A percentile compares a stretch with the other conserved stretches of the same genome.
phyloP scores from a whole-genome alignment of 2,888 invertebrate genomes.

The Ennomos quercinarius region DNA sequence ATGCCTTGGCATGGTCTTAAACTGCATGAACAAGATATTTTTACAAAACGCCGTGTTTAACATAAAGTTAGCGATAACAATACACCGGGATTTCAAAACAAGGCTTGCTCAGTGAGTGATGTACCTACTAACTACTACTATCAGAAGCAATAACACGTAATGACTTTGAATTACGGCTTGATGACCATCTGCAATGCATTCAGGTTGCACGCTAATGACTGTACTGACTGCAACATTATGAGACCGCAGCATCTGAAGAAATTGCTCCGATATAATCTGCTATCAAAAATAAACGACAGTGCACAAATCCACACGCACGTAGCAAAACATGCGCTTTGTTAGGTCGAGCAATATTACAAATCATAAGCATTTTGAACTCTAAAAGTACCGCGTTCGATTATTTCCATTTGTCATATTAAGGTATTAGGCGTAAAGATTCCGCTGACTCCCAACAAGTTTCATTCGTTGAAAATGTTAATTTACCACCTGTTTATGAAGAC shows the following conservation, averaged over 20 bases:
- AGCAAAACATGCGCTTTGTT: not conserved
- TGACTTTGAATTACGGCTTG: constrained; percentile 9
- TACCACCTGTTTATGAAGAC: constrained; percentile 37
- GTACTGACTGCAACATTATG: constrained; percentile 9
- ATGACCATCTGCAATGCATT: constrained; percentile 11
- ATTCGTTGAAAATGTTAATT: constrained; percentile 25
- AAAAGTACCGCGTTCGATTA: not conserved
- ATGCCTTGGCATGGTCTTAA: too few relatives aligned
- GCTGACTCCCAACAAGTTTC: constrained; percentile 11
- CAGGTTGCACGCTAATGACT: constrained; percentile 10
- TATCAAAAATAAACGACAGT: constrained; percentile 2
- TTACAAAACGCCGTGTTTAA: too few relatives aligned
- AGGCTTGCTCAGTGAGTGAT: not conserved
- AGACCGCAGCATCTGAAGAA: constrained; percentile 2
- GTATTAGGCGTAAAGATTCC: constrained; percentile 5
- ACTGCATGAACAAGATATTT: too few relatives aligned
- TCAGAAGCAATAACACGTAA: constrained; percentile 8
- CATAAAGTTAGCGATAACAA: too few relatives aligned
- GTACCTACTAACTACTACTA: not conserved
- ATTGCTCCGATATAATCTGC: constrained; percentile 1
- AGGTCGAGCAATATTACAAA: too few relatives aligned
- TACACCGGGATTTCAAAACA: not conserved
- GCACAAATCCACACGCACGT: not conserved
- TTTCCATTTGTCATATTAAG: not conserved
- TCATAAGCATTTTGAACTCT: not conserved